Evolutionary conservation across 23 tunicate genomes (phyloP).

Genomic region (Trididemnum nubilum): DNA sequence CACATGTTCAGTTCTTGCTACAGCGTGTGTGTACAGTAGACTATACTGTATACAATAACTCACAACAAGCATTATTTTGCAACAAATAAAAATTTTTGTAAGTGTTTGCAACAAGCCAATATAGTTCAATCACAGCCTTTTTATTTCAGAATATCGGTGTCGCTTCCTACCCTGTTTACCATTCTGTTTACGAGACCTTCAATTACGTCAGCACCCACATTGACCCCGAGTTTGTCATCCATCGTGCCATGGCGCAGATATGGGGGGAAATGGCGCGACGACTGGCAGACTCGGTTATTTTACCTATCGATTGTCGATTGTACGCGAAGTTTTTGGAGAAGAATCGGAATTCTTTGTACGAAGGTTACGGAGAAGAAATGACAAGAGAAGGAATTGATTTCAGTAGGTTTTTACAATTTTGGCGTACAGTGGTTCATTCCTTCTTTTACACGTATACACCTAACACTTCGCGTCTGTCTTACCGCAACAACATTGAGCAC

Average conservation of each 20-base stretch:
- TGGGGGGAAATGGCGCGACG: constrained; percentile 59
- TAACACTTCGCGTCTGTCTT: no score
- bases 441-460: no score
- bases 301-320: constrained; percentile 49
- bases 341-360: constrained; percentile 12
- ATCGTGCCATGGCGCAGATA: constrained; percentile 50
- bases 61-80: no score
- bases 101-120: no score
- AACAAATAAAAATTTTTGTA: no score
- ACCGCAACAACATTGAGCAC: no score
- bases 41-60: no score
- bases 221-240: constrained; percentile 59
- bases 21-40: no score
- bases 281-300: constrained; percentile 46
- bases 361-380: constrained; percentile 28
- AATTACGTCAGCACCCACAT: constrained; percentile 38
- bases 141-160: constrained; percentile 49
- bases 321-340: constrained; percentile 34
- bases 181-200: constrained; percentile 81
- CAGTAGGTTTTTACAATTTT: constrained; percentile 28
- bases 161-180: constrained; percentile 69
- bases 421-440: no score
- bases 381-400: constrained; percentile 47
- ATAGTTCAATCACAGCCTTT: no score
- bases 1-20: no score